Evolutionary conservation across 1,140 invertebrate genomes (phyloP), one percentile per base, ranked within the genome.

Genomic region (Megalonaias nervosa): DNA sequence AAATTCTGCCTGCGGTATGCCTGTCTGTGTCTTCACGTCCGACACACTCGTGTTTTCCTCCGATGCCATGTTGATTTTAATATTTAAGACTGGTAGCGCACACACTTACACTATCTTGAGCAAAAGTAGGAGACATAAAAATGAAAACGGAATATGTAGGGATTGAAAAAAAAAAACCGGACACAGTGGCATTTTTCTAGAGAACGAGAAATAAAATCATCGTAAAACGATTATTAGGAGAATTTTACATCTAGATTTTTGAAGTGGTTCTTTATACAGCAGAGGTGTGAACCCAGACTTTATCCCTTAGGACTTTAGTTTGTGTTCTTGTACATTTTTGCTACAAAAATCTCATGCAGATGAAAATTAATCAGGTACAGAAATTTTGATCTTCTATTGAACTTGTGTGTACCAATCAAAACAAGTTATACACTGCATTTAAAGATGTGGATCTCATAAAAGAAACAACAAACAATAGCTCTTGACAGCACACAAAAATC

Each of bases 1-100:
- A 79, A 88, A 88, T 68, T 84, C 83, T 67, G 86, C 82, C 60
- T 80, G 75, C 6, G 87, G 87, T 81, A 86, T 86, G 56, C 82
- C 85, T 70, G 82, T 77, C 69, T 76, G 74, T 12, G 64, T 58
- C 23, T 77, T 71, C 26, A 68, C 74, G 60, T 68, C 81, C 67
- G 73, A 70, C 70, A 77, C 76, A 19, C 76, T 66, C 73, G 77
- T 73, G 71, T 71, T 66, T 71, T 76, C 75, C 19, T 83, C 82
- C 38, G 84, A 80, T 83, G 86, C 84, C 86, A 86, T 87, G 77
- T 74, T 83, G 69, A 21, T 67, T 71, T 70, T 77, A 62, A 23
- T n/a, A 65, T 61, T 71, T 61, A 56, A 38, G 59, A 26, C 17
- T 64, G n/a, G 26, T 64, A 62, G 23, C 19, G 26, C 56, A 23